Evolutionary conservation across 2,888 invertebrate species (phyloP), one percentile per base, ranked within the genome.

Genomic region (Lampropteryx suffumata): DNA sequence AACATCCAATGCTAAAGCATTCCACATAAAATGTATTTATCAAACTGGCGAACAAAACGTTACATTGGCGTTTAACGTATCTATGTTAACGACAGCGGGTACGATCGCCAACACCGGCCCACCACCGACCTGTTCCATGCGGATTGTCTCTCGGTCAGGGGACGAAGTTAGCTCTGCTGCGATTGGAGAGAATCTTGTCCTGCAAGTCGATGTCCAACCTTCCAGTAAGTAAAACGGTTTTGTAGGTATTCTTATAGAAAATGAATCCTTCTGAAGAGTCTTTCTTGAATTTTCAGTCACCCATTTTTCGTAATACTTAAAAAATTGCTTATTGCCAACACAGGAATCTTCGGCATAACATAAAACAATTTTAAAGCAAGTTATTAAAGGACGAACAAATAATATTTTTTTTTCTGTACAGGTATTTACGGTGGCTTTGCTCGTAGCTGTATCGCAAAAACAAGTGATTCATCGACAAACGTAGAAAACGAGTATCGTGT

Each of bases 91-190:
- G 0, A 98, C 98, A 0, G 97, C 97, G 0, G 98, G 98, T 44
- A 98, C 98, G 0, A 98, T 98, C 57, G 97, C 97, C 32, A 98
- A 98, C 74, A 98, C 97, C 0, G 98, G 98, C 40, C 98, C 98
- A 21, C 97, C 98, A 37, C 98, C 98, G 7, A 95, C 95, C 8
- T 98, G 98, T 78, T 92, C 95, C 49, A 98, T 98, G 98, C 94
- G 95, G 70, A 98, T 98, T 59, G 95, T 97, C 13, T 96, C 97
- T 17, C 92, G 94, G 39, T 94, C 94, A 29, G 98, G 98, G 6
- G 94, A 95, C 70, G 96, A 97, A 83, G 97, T 98, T 50, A 96
- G 94, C 78, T 95, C 96, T 0, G 98, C 98, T 0, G 97, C 97
- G 82, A 97, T 98, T 50, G 98, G 98, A 64, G 96, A 97, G 71